Base-by-base conservation (phyloP, 2,888 invertebrate genomes). In the Acrobasis repandana region DNA sequence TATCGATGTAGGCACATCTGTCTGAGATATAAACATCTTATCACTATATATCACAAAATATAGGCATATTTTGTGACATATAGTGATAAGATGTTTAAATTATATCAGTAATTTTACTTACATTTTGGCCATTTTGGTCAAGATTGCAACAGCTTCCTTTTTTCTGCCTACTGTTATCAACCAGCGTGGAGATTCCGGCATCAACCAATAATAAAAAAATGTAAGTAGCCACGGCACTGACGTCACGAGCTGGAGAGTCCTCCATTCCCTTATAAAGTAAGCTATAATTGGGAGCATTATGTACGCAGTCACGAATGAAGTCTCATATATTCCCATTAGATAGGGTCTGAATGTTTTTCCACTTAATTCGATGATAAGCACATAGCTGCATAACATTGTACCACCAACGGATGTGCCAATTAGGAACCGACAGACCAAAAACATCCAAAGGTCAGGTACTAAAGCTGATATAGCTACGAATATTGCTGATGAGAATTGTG, bases 121-220 rank as follows among this genome's bases (percentile, higher is more conserved):
- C 54, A 10, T 54, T 62, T 82, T 90, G 0, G 95, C 95, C 2
- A 94, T 95, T 61, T 87, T 90, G 65, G 93, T 92, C 34, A 96
- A 78, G 0, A 95, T 83, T 54, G 82, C 74, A 0, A 94, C 85
- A 0, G 95, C 94, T 60, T 93, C 83, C 28, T 93, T 93, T 58
- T 93, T 85, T 52, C 88, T 88, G 0, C 95, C 95, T 5, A 93
- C 93, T 4, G 94, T 93, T 48, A 95, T 87, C n/a, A 96, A 85
- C 95, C 95, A 96, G 59, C 96, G 92, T 0, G 96, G 96, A 0
- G 95, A 95, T 82, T 96, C 96, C 0, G 95, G 95, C 48, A 95
- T 83, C 16, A 95, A 73, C 93, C 94, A 95, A 70, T 93, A 94
- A 63, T 94, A 94, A 1, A 92, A 79, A 28, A 94, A 80, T 16